Percentiles rank a stretch among this genome's conserved stretches.
Conservation (phyloP, 2,888 invertebrate species). For the Isotomurus palustris region DNA sequence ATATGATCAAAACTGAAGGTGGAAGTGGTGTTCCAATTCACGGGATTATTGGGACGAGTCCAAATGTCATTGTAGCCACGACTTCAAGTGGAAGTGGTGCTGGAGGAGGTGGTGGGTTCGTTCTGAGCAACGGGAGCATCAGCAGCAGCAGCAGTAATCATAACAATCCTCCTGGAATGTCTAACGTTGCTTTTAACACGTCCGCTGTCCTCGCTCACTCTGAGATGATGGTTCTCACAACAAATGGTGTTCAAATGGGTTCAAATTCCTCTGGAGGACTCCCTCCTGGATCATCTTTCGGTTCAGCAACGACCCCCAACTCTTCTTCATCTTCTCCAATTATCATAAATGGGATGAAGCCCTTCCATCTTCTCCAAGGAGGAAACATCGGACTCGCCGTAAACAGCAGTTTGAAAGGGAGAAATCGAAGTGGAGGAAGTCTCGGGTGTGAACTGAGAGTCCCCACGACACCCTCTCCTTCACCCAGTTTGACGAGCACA, state of each 20-base stretch:
- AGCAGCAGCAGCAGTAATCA: neutral
- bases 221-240: neutral
- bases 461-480: slow-evolving; percentile 37
- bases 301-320: neutral
- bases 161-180: slow-evolving; percentile 1
- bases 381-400: too few relatives aligned
- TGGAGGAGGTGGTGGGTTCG: neutral
- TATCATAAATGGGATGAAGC: neutral
- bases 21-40: too few relatives aligned
- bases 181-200: neutral
- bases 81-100: neutral
- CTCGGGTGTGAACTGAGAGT: slow-evolving; percentile 7
- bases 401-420: slow-evolving; percentile 21
- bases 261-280: neutral
- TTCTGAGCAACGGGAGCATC: neutral
- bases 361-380: neutral
- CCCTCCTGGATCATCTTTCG: too few relatives aligned
- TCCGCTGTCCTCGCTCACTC: neutral
- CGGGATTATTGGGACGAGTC: too few relatives aligned
- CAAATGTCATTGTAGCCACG: neutral
- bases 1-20: too few relatives aligned
- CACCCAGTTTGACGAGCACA: slow-evolving; percentile 23
- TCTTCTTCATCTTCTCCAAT: too few relatives aligned
- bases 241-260: neutral
- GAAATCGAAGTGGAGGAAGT: slow-evolving; percentile 29